These are phyloP conservation scores for Patella depressa DNA, from an alignment of 2,888 invertebrate genomes.

Conservation along the genomic window DNA sequence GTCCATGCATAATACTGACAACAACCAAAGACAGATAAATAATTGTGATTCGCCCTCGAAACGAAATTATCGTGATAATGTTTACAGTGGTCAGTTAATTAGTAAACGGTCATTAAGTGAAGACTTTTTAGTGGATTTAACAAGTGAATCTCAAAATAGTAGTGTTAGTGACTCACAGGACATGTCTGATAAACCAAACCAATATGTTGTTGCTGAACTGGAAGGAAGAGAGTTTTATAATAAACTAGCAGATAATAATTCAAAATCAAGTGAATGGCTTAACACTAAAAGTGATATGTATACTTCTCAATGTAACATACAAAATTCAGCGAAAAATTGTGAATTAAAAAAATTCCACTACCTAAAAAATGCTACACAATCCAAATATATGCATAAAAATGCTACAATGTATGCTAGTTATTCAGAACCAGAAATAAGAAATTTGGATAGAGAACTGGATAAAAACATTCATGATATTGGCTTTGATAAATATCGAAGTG, in stretches of 20 bases:
- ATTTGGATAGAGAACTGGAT: not conserved
- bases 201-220: slow-evolving; percentile 35
- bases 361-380: not conserved
- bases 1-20: too few species aligned
- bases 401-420: not conserved
- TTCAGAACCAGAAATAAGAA: not conserved
- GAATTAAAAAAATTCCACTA: not conserved
- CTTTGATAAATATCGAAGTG: not conserved
- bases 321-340: not conserved
- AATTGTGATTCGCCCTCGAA: too few species aligned
- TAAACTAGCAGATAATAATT: not conserved
- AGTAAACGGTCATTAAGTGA: too few species aligned
- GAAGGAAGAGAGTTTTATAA: slow-evolving; percentile 22
- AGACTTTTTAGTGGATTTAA: not conserved
- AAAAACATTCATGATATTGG: not conserved
- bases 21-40: too few species aligned
- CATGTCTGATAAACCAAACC: slow-evolving; percentile 26
- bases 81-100: too few species aligned
- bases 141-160: not conserved
- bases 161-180: slow-evolving; percentile 17
- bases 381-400: not conserved
- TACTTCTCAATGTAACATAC: not conserved
- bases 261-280: not conserved
- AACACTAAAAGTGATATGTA: not conserved
- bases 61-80: too few species aligned